Evolutionary conservation across 1,140 invertebrate species (phyloP).

Genomic region (Drosophila arawakana): DNA sequence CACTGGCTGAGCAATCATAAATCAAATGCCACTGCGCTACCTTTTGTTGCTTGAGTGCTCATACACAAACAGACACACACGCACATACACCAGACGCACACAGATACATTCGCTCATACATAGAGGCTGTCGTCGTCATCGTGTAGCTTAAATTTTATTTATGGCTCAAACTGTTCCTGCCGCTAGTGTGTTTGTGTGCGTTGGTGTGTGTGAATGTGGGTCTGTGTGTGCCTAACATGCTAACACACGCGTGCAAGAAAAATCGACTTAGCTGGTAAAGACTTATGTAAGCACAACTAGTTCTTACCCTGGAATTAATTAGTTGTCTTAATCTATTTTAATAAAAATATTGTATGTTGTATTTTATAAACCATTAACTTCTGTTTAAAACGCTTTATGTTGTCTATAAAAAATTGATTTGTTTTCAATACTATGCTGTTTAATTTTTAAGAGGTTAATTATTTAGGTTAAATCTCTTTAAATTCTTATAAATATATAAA

Average conservation of each 20-base stretch:
- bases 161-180: constrained; percentile 63
- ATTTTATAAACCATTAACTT: too few relatives aligned
- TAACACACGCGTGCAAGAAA: constrained; percentile 59
- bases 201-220: constrained; percentile 23
- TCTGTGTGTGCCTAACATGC: constrained; percentile 42
- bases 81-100: not conserved
- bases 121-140: constrained; percentile 62
- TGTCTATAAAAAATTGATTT: too few relatives aligned
- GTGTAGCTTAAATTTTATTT: constrained; percentile 81
- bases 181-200: constrained; percentile 14
- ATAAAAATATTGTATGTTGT: too few relatives aligned
- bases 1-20: constrained; percentile 80
- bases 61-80: constrained; percentile 31
- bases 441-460: too few relatives aligned
- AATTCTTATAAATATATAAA: not conserved
- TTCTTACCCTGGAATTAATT: not conserved
- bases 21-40: constrained; percentile 77
- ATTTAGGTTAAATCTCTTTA: not conserved
- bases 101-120: constrained; percentile 1
- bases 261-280: constrained; percentile 25
- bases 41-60: constrained; percentile 80
- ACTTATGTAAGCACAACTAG: not conserved
- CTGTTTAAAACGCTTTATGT: too few relatives aligned
- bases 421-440: too few relatives aligned
- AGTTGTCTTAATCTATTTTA: not conserved